Evolutionary conservation across 2,797 vertebrate species (phyloP), one percentile per base, ranked within the genome.

Genomic region (Toxotes lorentzi): DNA sequence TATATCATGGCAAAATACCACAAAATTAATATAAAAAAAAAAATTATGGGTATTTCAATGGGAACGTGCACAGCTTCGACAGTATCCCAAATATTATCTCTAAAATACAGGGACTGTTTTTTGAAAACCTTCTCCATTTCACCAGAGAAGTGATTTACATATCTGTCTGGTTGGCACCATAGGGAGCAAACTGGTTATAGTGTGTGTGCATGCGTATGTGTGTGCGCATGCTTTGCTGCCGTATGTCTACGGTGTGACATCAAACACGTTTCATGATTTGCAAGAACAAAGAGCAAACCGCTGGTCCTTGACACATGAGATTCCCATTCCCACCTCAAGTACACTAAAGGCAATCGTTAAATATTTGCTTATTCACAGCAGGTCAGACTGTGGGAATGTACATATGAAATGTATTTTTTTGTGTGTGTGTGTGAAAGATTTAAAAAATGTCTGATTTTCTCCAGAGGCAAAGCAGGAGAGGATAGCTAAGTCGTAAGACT

Each of bases 211-310:
- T 35, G 56, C 43, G 9, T 61, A 47, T 61, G 43, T 43, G 58
- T 70, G 50, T 56, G 57, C n/a, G n/a, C 34, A 63, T 16, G 51
- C 61, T 43, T 74, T 34, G 32, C 73, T 47, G 84, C 19, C 74
- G 62, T 54, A 73, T 48, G 51, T 82, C 73, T 83, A 84, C 88
- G 86, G 84, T 83, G 86, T 86, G 86, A 93, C 81, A 93, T 94
- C 84, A 93, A 88, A 91, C 79, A 72, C 60, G 69, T 78, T 64
- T 68, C 67, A 72, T 76, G 71, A 86, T 90, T 86, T 87, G 50
- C 61, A 72, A 84, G 86, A 91, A 89, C 84, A 89, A 88, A 91
- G 86, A 85, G 67, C 68, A 67, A 79, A 59, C 24, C 60, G 50
- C 56, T 73, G 79, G 77, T 81, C 70, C 64, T 80, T 80, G 84